Conservation (phyloP, 2,797 vertebrate genomes). For the Myotis daubentonii region DNA sequence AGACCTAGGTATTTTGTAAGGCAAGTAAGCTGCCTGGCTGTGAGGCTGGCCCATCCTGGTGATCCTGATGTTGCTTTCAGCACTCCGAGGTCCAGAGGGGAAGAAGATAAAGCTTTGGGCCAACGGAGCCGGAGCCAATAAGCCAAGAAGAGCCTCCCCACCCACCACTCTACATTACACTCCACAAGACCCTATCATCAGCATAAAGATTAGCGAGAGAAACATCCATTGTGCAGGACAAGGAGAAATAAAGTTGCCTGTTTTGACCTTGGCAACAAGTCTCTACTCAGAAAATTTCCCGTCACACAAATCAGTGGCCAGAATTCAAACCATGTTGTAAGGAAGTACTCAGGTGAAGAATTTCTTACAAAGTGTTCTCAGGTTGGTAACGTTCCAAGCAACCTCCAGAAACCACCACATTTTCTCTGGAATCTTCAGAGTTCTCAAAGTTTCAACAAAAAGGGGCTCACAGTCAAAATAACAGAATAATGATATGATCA, state of each 20-base stretch:
- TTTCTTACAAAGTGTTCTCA: constrained; percentile 8
- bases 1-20: neutral
- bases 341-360: neutral
- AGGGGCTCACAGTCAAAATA: neutral
- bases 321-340: constrained; percentile 16
- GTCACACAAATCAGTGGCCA: neutral
- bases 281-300: neutral
- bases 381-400: neutral
- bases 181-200: neutral
- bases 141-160: neutral
- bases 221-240: neutral
- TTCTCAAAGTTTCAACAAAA: neutral
- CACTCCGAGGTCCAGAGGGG: neutral
- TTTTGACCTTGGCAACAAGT: neutral
- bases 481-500: neutral
- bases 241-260: neutral
- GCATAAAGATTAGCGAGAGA: neutral
- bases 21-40: neutral
- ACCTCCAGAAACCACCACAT: neutral
- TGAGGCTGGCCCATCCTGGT: neutral
- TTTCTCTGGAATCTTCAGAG: neutral
- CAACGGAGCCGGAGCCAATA: neutral
- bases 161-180: neutral
- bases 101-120: neutral
- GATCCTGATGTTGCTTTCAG: neutral